phyloP scores from a whole-genome alignment of 2,113 vertebrate genomes.

The Pelusios castaneus region DNA sequence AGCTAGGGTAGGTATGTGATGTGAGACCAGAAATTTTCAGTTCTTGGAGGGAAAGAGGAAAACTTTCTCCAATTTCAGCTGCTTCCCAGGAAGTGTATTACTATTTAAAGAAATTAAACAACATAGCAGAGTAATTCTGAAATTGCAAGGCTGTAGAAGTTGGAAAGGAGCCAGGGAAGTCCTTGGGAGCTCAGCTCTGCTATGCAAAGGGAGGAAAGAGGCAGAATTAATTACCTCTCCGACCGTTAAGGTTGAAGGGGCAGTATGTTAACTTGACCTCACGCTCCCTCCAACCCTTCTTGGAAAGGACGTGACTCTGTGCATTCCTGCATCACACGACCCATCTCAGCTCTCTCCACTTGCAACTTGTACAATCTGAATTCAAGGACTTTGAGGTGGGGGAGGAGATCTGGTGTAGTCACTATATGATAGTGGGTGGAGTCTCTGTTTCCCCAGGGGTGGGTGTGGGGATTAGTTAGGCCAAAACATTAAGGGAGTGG shows the following conservation, averaged over 20 bases:
- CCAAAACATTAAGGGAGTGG: rapidly evolving
- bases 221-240: rapidly evolving
- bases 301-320: rapidly evolving
- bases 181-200: neutral
- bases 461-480: rapidly evolving
- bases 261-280: neutral
- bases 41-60: neutral
- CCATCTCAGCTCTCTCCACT: neutral
- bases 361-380: rapidly evolving
- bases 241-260: rapidly evolving
- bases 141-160: neutral
- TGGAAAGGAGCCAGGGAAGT: rapidly evolving
- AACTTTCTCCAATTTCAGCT: neutral
- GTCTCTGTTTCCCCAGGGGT: rapidly evolving
- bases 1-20: neutral
- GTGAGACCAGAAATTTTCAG: neutral
- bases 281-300: neutral
- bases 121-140: neutral
- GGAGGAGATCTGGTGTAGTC: neutral
- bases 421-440: rapidly evolving
- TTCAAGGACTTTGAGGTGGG: rapidly evolving
- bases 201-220: rapidly evolving
- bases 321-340: neutral
- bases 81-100: neutral
- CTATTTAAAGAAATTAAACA: neutral